Evolutionary conservation across 2,797 vertebrate species (phyloP).

Genomic region (Acanthurus lineatus): DNA sequence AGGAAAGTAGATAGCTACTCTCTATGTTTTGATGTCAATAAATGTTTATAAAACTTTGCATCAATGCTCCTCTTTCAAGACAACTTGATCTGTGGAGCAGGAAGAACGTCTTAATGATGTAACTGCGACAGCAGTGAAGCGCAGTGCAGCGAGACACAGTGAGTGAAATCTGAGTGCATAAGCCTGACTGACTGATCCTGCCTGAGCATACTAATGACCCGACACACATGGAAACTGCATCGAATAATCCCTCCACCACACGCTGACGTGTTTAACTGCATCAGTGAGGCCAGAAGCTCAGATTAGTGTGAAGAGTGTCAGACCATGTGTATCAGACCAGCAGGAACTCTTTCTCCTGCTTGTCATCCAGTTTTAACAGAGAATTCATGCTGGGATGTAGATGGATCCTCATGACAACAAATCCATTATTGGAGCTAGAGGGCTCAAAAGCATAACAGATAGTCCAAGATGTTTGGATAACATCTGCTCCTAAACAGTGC

Average conservation of each 20-base stretch:
- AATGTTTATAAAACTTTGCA: conserved; percentile 5
- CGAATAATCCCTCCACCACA: conserved; percentile 36
- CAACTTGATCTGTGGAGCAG: conserved; percentile 11
- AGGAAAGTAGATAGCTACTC: not conserved
- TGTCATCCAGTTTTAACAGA: conserved; percentile 22
- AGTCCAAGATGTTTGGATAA: not conserved
- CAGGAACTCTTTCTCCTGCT: conserved; percentile 13
- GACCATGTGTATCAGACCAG: conserved; percentile 13
- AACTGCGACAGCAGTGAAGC: conserved; percentile 43
- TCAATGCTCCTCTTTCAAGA: conserved; percentile 12
- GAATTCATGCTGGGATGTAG: conserved; percentile 8
- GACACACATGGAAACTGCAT: conserved; percentile 16
- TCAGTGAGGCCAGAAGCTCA: conserved; percentile 16
- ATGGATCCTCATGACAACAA: not conserved
- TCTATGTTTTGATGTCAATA: conserved; percentile 5
- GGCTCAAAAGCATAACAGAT: not conserved
- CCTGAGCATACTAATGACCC: conserved; percentile 50
- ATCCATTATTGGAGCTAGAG: not conserved
- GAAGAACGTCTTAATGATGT: conserved; percentile 48
- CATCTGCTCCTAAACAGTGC: not conserved
- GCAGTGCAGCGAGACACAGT: not conserved
- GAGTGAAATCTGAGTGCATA: conserved; percentile 45
- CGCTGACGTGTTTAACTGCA: conserved; percentile 16
- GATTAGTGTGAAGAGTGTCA: conserved; percentile 1
- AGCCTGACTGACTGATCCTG: conserved; percentile 49